phyloP scores from a whole-genome alignment of 2,888 invertebrate genomes.

The Odontothrips loti region DNA sequence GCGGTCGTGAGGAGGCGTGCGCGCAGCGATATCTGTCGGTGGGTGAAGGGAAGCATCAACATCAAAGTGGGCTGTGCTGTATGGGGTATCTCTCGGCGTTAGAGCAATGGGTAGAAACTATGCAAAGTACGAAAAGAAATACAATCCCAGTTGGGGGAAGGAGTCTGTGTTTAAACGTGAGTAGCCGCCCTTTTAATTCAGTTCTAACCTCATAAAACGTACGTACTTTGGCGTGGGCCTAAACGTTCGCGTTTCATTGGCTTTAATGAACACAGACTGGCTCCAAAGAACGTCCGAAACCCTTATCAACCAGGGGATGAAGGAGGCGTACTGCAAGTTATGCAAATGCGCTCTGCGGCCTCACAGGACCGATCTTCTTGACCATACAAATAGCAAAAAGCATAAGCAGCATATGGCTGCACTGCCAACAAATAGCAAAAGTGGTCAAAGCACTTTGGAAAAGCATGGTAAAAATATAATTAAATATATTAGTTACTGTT shows the following conservation, averaged over 20 bases:
- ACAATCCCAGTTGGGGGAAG: neutral
- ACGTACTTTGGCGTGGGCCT: no score
- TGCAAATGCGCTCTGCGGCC: constrained; percentile 29
- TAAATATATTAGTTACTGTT: no score
- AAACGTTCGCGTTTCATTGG: neutral
- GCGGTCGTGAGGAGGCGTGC: neutral
- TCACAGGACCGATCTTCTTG: constrained; percentile 31
- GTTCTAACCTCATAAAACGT: neutral
- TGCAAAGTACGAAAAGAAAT: neutral
- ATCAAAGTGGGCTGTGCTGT: neutral
- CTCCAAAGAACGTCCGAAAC: neutral
- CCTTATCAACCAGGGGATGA: neutral
- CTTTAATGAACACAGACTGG: neutral
- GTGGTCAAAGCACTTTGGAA: neutral
- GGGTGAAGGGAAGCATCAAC: neutral
- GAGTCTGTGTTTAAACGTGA: neutral
- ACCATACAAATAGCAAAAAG: constrained; percentile 28
- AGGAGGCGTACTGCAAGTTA: constrained; percentile 30
- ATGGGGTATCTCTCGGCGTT: neutral
- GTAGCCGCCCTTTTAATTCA: neutral
- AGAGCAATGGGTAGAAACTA: neutral
- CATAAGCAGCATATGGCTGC: constrained; percentile 26
- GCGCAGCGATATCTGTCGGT: no score
- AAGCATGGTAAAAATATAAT: neutral
- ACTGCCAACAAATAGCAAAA: neutral